phyloP scores from a whole-genome alignment of 1,140 invertebrate species.

The Drosophila grimshawi region DNA sequence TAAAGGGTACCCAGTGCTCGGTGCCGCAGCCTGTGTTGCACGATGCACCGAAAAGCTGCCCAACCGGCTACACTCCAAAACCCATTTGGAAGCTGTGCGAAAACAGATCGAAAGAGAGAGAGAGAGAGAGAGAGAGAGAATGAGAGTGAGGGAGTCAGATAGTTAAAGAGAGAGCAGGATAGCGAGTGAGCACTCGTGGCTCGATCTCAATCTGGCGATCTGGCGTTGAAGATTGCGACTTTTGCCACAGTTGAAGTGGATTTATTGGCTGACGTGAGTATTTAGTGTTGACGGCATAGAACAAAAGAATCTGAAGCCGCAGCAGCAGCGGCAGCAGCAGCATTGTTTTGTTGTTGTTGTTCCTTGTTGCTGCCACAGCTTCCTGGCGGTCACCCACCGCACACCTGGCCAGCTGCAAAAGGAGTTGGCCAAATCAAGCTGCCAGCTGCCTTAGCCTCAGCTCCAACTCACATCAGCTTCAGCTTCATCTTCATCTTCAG shows the following conservation, averaged over 20 bases:
- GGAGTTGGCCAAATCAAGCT: background rate
- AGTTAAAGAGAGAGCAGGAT: background rate
- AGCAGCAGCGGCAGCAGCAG: background rate
- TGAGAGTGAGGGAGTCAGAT: background rate
- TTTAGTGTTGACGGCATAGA: slow-evolving; percentile 84
- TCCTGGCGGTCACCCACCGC: slow-evolving; percentile 26
- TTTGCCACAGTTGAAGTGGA: slow-evolving; percentile 73
- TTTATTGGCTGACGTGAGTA: slow-evolving; percentile 84
- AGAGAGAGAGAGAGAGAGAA: background rate
- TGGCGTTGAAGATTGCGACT: slow-evolving; percentile 55
- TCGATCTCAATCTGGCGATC: slow-evolving; percentile 46
- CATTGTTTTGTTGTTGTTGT: background rate
- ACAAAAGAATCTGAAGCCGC: slow-evolving; percentile 72
- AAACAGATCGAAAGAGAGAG: slow-evolving; percentile 15
- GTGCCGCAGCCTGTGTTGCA: background rate
- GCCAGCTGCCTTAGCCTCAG: background rate
- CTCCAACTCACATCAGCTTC: background rate
- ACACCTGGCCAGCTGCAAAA: background rate
- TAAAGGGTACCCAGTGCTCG: slow-evolving; percentile 74
- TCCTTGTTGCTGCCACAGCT: background rate
- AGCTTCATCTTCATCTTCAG: background rate
- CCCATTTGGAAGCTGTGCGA: slow-evolving; percentile 72
- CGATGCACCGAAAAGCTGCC: slow-evolving; percentile 23
- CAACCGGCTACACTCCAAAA: slow-evolving; percentile 24
- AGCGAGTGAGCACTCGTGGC: slow-evolving; percentile 24